Evolutionary conservation across 2,888 invertebrate species (phyloP).

Genomic region (Tetrapedia diversipes): DNA sequence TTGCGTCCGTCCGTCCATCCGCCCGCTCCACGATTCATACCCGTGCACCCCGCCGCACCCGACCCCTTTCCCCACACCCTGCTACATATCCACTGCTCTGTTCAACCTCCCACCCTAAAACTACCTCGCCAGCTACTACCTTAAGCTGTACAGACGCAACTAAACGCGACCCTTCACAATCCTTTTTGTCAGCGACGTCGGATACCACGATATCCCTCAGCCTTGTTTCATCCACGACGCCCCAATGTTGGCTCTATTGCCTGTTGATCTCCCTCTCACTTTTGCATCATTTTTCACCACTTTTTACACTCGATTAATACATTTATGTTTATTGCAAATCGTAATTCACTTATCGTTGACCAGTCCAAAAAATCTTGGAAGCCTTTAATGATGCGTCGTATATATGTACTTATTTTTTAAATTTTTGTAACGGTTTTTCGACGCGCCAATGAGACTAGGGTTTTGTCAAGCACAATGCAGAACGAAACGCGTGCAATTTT

Average conservation of each 20-base stretch:
- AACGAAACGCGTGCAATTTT: background rate
- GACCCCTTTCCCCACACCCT: constrained; percentile 26
- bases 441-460: background rate
- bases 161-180: constrained; percentile 55
- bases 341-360: no score
- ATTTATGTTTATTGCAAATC: background rate
- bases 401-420: constrained; percentile 28
- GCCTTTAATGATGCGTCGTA: background rate
- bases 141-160: constrained; percentile 39
- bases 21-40: constrained; percentile 68
- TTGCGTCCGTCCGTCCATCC: constrained; percentile 78
- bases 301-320: background rate
- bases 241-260: constrained; percentile 41
- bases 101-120: constrained; percentile 53
- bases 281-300: background rate
- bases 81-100: constrained; percentile 29
- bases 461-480: background rate
- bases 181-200: constrained; percentile 39
- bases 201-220: constrained; percentile 11
- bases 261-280: constrained; percentile 55
- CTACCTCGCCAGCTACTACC: constrained; percentile 49
- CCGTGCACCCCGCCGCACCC: constrained; percentile 50
- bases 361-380: background rate
- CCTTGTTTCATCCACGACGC: constrained; percentile 28
- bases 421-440: constrained; percentile 14